Evolutionary conservation across 1,140 invertebrate species (phyloP).

Genomic region (silkworm (Bombyx mori)): ASM3026992v2 NC_085117.1:3143501-3144000

Average conservation of each 20-base stretch:
- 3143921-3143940: slow-evolving; percentile 9
- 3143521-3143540: not conserved
- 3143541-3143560: not conserved
- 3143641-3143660: no score
- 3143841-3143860: not conserved
- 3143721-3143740: no score
- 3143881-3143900: not conserved
- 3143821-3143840: not conserved
- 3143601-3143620: not conserved
- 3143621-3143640: no score
- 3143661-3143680: no score
- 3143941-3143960: not conserved
- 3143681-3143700: no score
- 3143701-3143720: no score
- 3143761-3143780: not conserved
- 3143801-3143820: not conserved
- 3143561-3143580: not conserved
- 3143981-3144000: slow-evolving; percentile 10
- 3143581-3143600: not conserved
- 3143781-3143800: not conserved
- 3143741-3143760: no score
- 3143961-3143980: not conserved
- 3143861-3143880: not conserved
- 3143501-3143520: not conserved
- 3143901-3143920: not conserved